Conservation (phyloP, 2,113 vertebrate genomes). For the Cochlearius cochlearius region DNA sequence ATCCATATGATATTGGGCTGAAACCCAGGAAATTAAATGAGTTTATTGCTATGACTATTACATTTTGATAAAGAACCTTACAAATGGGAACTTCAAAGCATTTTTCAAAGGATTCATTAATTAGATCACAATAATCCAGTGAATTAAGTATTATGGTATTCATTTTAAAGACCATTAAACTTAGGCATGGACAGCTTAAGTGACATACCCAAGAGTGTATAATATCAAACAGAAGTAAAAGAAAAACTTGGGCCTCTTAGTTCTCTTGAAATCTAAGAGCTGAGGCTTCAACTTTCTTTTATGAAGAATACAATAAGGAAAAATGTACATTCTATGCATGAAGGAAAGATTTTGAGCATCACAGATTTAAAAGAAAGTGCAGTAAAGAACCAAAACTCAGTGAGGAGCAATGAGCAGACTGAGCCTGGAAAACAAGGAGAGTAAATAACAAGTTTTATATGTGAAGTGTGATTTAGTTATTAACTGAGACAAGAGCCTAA, state of each 20-base stretch:
- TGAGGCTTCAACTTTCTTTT: neutral
- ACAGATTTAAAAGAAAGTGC: neutral
- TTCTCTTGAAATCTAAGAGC: neutral
- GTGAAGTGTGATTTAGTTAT: neutral
- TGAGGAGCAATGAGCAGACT: neutral
- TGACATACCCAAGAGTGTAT: neutral
- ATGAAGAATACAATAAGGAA: neutral
- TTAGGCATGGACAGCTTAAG: neutral
- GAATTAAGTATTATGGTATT: neutral
- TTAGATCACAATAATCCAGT: neutral
- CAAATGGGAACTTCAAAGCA: neutral
- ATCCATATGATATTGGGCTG: neutral
- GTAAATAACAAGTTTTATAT: neutral
- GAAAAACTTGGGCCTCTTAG: neutral
- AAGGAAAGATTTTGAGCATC: neutral
- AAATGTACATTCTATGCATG: neutral
- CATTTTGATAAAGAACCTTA: neutral
- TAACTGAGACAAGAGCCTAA: neutral
- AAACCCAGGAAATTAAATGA: neutral
- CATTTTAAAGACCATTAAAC: neutral
- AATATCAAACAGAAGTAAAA: neutral
- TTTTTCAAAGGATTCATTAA: conserved; percentile 24
- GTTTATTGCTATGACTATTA: neutral
- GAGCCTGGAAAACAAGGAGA: neutral
- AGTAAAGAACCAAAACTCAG: neutral